Evolutionary conservation across 1,140 invertebrate genomes (phyloP).

Genomic region (Stenopsyche tienmushanensis): DNA sequence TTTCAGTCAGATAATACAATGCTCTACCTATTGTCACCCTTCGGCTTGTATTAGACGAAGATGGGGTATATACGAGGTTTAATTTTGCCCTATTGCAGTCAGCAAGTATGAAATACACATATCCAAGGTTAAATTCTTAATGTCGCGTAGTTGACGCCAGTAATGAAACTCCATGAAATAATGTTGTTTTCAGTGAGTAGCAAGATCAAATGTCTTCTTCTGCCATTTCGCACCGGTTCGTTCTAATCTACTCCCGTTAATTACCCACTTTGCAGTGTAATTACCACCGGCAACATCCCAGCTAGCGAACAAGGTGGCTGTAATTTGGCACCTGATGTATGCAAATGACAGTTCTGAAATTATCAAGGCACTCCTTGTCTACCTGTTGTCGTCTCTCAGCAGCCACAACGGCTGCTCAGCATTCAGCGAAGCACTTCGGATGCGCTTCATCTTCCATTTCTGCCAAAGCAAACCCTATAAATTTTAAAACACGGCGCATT

Average conservation of each 20-base stretch:
- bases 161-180: too few relatives aligned
- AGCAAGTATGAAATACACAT: too few relatives aligned
- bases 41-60: too few relatives aligned
- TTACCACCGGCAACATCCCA: slow-evolving; percentile 16
- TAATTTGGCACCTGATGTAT: slow-evolving; percentile 42
- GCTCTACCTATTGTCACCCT: too few relatives aligned
- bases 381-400: slow-evolving; percentile 27
- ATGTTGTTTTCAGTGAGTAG: not conserved
- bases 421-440: not conserved
- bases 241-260: slow-evolving; percentile 25
- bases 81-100: too few relatives aligned
- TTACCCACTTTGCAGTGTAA: slow-evolving; percentile 22
- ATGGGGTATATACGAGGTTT: too few relatives aligned
- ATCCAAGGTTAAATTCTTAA: too few relatives aligned
- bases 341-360: slow-evolving; percentile 40
- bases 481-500: slow-evolving; percentile 9
- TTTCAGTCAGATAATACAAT: too few relatives aligned
- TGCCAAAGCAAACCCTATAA: not conserved
- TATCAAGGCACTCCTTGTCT: slow-evolving; percentile 16
- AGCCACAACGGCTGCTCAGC: not conserved
- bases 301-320: slow-evolving; percentile 3
- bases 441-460: not conserved
- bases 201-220: slow-evolving; percentile 4
- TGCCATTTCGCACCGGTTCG: slow-evolving; percentile 6
- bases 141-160: too few relatives aligned